A percentile compares a stretch with the other conserved stretches of the same genome.
phyloP scores from a whole-genome alignment of 2,113 vertebrate species.

The Corythornis cristatus region DNA sequence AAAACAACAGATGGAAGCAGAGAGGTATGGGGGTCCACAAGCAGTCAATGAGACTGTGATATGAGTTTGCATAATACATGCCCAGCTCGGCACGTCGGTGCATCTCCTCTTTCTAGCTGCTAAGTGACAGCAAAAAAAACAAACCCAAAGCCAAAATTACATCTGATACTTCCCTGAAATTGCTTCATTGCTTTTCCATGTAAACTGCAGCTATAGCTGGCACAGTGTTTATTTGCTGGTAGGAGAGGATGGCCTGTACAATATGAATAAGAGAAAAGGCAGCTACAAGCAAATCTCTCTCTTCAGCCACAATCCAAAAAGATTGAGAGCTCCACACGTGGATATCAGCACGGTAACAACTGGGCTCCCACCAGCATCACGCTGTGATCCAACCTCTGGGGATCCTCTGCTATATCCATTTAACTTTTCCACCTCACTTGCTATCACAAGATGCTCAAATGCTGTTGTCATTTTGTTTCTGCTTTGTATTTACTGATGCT shows the following conservation, averaged over 20 bases:
- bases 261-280: slow-evolving; percentile 1
- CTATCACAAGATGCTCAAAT: slow-evolving; percentile 14
- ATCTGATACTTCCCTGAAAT: slow-evolving; percentile 48
- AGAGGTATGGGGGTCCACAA: slow-evolving; percentile 13
- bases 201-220: slow-evolving; percentile 41
- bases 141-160: slow-evolving; percentile 13
- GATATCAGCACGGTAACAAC: slow-evolving; percentile 9
- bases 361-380: slow-evolving; percentile 3
- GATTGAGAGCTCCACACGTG: slow-evolving; percentile 48
- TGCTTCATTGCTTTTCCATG: slow-evolving; percentile 42
- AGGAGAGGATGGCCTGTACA: not conserved
- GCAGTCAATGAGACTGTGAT: slow-evolving; percentile 55
- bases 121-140: slow-evolving; percentile 46
- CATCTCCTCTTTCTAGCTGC: slow-evolving; percentile 19
- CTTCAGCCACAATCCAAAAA: not conserved
- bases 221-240: slow-evolving; percentile 43
- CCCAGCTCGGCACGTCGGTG: not conserved
- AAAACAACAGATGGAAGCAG: slow-evolving; percentile 66
- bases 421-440: slow-evolving; percentile 27
- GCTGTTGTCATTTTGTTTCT: slow-evolving; percentile 28
- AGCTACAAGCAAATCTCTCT: not conserved
- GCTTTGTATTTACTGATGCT: slow-evolving; percentile 53
- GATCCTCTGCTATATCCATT: slow-evolving; percentile 38
- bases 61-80: slow-evolving; percentile 32
- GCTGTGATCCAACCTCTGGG: slow-evolving; percentile 52